A percentile compares a stretch with the other conserved stretches of the same genome.
These are phyloP conservation scores for Smithornis capensis DNA, from an alignment of 2,113 vertebrate species.

Conservation along the genomic window DNA sequence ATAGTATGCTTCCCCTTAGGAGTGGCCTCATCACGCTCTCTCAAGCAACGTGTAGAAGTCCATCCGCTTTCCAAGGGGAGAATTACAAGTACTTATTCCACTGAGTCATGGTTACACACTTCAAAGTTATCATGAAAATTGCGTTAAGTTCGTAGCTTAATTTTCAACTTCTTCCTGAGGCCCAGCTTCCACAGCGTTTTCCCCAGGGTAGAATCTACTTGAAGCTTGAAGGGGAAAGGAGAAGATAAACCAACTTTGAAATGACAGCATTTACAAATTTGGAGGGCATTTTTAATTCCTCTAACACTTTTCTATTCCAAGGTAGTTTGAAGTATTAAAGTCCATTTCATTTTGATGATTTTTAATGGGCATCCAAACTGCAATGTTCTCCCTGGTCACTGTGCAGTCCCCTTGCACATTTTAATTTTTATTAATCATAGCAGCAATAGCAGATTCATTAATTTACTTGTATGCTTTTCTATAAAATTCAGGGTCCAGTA, in stretches of 20 bases:
- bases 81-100: neutral
- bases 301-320: neutral
- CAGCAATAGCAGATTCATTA: neutral
- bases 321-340: conserved; percentile 11
- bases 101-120: neutral
- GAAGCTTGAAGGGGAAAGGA: neutral
- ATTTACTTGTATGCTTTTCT: neutral
- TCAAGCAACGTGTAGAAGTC: neutral
- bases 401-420: neutral
- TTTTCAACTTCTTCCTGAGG: neutral
- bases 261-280: neutral
- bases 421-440: neutral
- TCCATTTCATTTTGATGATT: neutral
- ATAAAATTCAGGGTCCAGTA: neutral
- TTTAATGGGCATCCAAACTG: neutral
- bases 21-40: neutral
- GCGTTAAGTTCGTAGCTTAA: neutral
- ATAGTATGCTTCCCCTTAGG: neutral
- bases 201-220: neutral
- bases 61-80: neutral
- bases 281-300: conserved; percentile 9
- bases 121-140: neutral
- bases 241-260: neutral
- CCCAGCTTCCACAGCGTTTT: neutral
- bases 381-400: neutral